Percentiles rank a stretch among this genome's conserved stretches.
Evolutionary conservation across 2,797 vertebrate species (phyloP).

Genomic region (Prionace glauca): DNA sequence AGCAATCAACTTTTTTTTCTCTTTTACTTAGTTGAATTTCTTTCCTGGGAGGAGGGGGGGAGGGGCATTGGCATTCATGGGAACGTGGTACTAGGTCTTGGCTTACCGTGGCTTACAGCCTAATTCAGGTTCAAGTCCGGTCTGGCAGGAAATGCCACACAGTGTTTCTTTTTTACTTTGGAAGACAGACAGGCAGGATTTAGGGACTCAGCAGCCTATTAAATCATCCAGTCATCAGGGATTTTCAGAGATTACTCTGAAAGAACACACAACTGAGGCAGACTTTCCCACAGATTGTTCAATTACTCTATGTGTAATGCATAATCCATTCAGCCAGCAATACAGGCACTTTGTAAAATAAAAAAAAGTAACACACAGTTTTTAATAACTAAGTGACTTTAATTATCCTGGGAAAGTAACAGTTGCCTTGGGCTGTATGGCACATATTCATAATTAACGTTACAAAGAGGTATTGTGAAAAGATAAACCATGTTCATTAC

Average conservation of each 20-base stretch:
- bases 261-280: constrained; percentile 56
- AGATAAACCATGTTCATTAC: constrained; percentile 48
- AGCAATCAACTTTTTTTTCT: constrained; percentile 11
- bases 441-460: constrained; percentile 84
- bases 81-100: constrained; percentile 18
- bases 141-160: constrained; percentile 47
- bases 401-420: constrained; percentile 95
- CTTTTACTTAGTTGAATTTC: constrained; percentile 8
- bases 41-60: background rate
- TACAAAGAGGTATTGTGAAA: constrained; percentile 78
- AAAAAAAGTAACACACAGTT: constrained; percentile 46
- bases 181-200: constrained; percentile 53
- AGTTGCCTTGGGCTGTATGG: constrained; percentile 66
- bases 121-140: constrained; percentile 45
- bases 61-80: constrained; percentile 29
- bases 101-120: constrained; percentile 34
- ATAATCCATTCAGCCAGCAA: constrained; percentile 61
- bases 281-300: constrained; percentile 68
- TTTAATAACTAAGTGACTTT: constrained; percentile 84
- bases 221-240: constrained; percentile 57
- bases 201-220: constrained; percentile 51
- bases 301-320: constrained; percentile 61
- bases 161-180: constrained; percentile 34
- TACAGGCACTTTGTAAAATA: constrained; percentile 52
- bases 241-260: constrained; percentile 62